phyloP scores from a whole-genome alignment of 2,797 vertebrate genomes.

The Eidolon dupreanum region DNA sequence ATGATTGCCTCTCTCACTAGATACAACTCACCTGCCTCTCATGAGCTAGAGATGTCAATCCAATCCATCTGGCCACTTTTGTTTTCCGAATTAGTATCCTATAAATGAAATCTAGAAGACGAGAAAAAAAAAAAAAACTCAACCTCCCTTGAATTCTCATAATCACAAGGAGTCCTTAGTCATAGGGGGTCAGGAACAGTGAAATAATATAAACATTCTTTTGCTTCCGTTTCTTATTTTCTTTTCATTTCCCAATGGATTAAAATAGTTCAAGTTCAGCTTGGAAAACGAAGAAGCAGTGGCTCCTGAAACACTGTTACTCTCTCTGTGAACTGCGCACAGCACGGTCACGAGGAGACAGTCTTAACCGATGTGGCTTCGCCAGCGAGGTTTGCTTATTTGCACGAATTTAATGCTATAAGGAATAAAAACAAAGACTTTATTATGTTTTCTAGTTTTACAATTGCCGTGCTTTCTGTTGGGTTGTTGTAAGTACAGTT shows the following conservation, averaged over 20 bases:
- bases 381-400: neutral
- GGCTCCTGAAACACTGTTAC: neutral
- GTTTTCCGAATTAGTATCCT: neutral
- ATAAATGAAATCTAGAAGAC: neutral
- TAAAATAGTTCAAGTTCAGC: slow-evolving; percentile 5
- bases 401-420: slow-evolving; percentile 3
- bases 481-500: neutral
- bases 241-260: slow-evolving; percentile 1
- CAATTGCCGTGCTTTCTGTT: neutral
- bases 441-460: neutral
- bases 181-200: neutral
- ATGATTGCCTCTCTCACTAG: neutral
- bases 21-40: neutral
- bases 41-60: neutral
- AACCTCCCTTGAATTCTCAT: neutral
- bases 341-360: neutral
- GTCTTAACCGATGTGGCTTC: neutral
- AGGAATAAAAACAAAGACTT: slow-evolving; percentile 29
- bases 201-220: neutral
- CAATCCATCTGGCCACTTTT: neutral
- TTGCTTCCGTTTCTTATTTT: neutral
- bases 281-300: slow-evolving; percentile 37
- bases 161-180: neutral
- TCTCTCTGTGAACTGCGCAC: neutral
- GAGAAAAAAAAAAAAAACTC: neutral